Percentiles rank a stretch among this genome's conserved stretches.
Evolutionary conservation across 2,888 invertebrate species (phyloP).

Genomic region (Coenonympha arcania): DNA sequence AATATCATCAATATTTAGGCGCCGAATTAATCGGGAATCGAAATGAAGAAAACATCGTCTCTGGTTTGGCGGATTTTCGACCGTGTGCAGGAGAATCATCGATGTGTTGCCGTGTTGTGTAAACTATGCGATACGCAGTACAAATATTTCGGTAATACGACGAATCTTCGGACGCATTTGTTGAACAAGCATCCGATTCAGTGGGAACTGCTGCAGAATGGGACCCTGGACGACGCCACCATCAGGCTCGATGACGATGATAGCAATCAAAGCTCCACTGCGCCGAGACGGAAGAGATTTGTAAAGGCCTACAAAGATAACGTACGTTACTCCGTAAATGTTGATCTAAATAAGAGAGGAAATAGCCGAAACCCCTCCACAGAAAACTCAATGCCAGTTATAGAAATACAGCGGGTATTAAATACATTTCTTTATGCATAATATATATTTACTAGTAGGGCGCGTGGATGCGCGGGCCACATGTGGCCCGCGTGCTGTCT

Average conservation of each 20-base stretch:
- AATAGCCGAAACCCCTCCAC: conserved; percentile 34
- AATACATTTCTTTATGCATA: conserved; percentile 42
- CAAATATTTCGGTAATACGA: conserved; percentile 68
- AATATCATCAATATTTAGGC: conserved; percentile 42
- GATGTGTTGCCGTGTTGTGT: conserved; percentile 61
- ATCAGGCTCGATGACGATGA: conserved; percentile 46
- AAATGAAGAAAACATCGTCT: conserved; percentile 64
- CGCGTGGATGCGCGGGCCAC: too few relatives aligned
- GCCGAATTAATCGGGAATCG: conserved; percentile 47
- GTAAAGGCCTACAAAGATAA: conserved; percentile 45
- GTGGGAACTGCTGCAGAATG: conserved; percentile 61
- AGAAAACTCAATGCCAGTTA: conserved; percentile 46
- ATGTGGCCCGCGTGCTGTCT: too few relatives aligned
- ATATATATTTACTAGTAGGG: too few relatives aligned
- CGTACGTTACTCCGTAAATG: conserved; percentile 61
- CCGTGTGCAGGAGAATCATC: conserved; percentile 49
- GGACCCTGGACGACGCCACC: conserved; percentile 47
- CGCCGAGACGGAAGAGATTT: conserved; percentile 45
- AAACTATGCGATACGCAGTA: conserved; percentile 66
- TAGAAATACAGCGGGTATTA: conserved; percentile 62
- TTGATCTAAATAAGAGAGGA: conserved; percentile 42
- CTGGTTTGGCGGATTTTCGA: conserved; percentile 67
- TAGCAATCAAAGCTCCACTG: conserved; percentile 30
- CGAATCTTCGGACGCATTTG: conserved; percentile 60
- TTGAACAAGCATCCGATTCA: conserved; percentile 65